Base-by-base conservation (phyloP, 2,888 invertebrate genomes). In the Polyommatus iphigenia region DNA sequence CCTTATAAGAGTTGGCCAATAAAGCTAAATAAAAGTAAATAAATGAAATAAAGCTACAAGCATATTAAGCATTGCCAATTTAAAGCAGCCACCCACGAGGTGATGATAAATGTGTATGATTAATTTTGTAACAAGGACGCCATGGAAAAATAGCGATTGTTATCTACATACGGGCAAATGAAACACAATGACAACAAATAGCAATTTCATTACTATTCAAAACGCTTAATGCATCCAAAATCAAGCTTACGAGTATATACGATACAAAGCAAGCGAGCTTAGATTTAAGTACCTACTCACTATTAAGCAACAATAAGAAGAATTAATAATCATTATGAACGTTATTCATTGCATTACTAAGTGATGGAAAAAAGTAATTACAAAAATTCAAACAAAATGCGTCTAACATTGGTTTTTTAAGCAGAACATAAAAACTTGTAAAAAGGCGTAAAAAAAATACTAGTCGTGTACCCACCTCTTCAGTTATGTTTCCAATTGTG, bases 161-260 rank as follows among this genome's bases (percentile, higher is more conserved):
- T 4, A 6, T 36, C 36, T 13, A 32, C 32, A 13, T 18, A 24
- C 67, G 36, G 67, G 24, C 29, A 67, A 67, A 67, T 67, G 29
- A 67, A 67, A 67, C 6, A 67, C 67, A 67, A 67, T 67, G 67
- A 67, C 15, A 67, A 67, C 67, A 67, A 67, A 67, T 15, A 67
- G 67, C 67, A 67, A 67, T 67, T 67, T 13, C 67, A 67, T 67
- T 67, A 67, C 29, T 18, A 67, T 67, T 32, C 29, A 18, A 13
- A 5, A 67, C 18, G 67, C 67, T 67, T 29, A 15, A 15, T 29
- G 67, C 24, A 67, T 67, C 24, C 13, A 67, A 24, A 20, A 67
- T 67, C 15, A 67, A 67, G 67, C 67, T 67, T 15, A 15, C 24
- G 15, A 10, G 8, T 54, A 18, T 54, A 54, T 54, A 18, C 54